Base-by-base conservation (phyloP, 2,797 vertebrate species). In the Eurystomus glaucurus region DNA sequence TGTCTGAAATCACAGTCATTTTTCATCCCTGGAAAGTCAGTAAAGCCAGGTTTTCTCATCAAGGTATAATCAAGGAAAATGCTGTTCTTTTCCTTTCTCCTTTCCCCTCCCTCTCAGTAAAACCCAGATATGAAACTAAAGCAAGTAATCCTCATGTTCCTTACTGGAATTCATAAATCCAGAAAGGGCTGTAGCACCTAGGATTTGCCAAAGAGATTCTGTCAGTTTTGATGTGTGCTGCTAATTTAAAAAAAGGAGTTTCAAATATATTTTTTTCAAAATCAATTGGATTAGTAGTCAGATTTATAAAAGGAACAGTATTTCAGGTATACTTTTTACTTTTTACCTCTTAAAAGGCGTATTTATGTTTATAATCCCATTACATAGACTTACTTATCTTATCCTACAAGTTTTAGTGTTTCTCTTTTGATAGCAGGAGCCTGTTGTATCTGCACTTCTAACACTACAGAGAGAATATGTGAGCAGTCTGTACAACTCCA, bases 291-390 rank as follows among this genome's bases (percentile, higher is more conserved):
- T 83, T 89, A 37, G 33, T 88, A 69, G 28, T 45, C 26, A 84
- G 77, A 46, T 37, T 64, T 71, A 55, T 3, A 90, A 60, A 68
- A 90, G 14, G 5, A 76, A 20, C 33, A 68, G 33, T 55, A 17
- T 45, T 89, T 88, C 45, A 75, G 26, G 48, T 62, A 70, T 23
- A 48, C 25, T 20, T 86, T 90, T 93, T 23, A 48, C 25, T 20
- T 86, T 90, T 93, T 92, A 85, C 23, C 19, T 80, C 60, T 71
- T 89, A 85, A 85, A 72, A 5, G 8, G 31, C 7, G 43, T 84
- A 31, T 80, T 95, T 92, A 83, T 90, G 57, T 93, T 96, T 96
- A 96, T 85, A 90, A 89, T 85, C 33, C 21, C 86, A 79, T 91
- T 92, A 62, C 50, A 50, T 68, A 76, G 52, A 76, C 48, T 90